phyloP scores from a whole-genome alignment of 2,113 vertebrate genomes.

The Illadopsis cleaveri region DNA sequence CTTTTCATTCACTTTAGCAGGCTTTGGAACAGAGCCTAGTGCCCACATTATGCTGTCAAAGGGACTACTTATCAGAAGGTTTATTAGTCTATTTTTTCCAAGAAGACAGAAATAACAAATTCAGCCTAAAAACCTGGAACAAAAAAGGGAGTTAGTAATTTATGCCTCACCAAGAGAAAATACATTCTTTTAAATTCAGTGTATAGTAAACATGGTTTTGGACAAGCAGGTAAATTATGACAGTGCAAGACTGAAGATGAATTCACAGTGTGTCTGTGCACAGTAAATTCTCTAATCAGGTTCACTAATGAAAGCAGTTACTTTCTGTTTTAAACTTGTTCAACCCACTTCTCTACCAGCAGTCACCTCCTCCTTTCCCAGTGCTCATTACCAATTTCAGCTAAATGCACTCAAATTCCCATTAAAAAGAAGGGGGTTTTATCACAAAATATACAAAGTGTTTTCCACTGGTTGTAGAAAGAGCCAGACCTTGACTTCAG shows the following conservation, averaged over 20 bases:
- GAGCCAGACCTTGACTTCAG: constrained; percentile 40
- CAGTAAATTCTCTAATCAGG: background rate
- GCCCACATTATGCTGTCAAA: background rate
- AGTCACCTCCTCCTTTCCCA: background rate
- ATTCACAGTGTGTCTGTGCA: background rate
- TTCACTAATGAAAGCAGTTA: background rate
- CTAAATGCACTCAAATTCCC: constrained; percentile 9
- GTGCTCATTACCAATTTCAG: constrained; percentile 22
- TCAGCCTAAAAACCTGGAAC: constrained; percentile 45
- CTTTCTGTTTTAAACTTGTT: background rate
- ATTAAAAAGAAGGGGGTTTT: background rate
- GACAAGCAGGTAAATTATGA: background rate
- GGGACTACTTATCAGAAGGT: background rate
- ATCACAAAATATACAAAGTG: constrained; percentile 67
- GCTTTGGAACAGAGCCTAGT: constrained; percentile 29
- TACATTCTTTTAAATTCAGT: background rate
- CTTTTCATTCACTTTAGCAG: constrained; percentile 25
- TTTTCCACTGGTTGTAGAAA: constrained; percentile 67
- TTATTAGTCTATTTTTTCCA: constrained; percentile 60
- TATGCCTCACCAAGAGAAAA: background rate
- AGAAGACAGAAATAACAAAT: constrained; percentile 62
- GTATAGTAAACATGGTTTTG: background rate
- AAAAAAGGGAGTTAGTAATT: constrained; percentile 9
- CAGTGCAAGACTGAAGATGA: background rate
- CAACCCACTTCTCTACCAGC: background rate